Evolutionary conservation across 2,113 vertebrate species (phyloP).

Genomic region (Cairina moschata): DNA sequence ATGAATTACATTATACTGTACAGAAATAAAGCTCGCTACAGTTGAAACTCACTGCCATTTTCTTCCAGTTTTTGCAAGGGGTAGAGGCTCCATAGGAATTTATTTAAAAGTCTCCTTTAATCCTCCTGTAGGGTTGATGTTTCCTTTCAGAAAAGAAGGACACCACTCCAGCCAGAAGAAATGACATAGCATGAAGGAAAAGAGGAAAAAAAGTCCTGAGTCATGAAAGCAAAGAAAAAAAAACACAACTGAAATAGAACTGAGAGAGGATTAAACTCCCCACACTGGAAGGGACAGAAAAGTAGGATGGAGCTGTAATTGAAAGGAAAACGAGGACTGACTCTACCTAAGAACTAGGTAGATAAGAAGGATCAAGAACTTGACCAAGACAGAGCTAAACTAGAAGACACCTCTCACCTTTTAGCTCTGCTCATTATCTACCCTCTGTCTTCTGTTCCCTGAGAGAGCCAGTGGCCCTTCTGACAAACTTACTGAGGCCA

Average conservation of each 20-base stretch:
- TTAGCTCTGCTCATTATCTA: background rate
- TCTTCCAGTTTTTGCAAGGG: background rate
- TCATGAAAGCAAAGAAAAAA: constrained; percentile 41
- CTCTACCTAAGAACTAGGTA: background rate
- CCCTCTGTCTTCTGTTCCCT: background rate
- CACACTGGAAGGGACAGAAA: background rate
- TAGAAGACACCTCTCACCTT: constrained; percentile 13
- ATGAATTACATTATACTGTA: background rate
- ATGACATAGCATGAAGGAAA: constrained; percentile 1
- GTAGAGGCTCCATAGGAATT: background rate
- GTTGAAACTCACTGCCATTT: constrained; percentile 10
- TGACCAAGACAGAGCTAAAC: constrained; percentile 10
- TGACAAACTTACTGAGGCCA: background rate
- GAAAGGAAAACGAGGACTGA: constrained; percentile 10
- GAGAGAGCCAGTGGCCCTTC: background rate
- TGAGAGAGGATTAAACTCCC: background rate
- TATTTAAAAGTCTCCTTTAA: constrained; percentile 24
- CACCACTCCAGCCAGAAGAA: constrained; percentile 28
- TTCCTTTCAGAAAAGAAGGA: constrained; percentile 43
- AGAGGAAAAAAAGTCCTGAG: background rate
- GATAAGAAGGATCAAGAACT: background rate
- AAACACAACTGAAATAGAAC: background rate
- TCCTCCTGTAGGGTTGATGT: background rate
- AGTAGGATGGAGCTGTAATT: constrained; percentile 32
- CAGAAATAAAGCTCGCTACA: background rate